Conservation (phyloP, 2,888 invertebrate species). For the Rhagonycha lutea region DNA sequence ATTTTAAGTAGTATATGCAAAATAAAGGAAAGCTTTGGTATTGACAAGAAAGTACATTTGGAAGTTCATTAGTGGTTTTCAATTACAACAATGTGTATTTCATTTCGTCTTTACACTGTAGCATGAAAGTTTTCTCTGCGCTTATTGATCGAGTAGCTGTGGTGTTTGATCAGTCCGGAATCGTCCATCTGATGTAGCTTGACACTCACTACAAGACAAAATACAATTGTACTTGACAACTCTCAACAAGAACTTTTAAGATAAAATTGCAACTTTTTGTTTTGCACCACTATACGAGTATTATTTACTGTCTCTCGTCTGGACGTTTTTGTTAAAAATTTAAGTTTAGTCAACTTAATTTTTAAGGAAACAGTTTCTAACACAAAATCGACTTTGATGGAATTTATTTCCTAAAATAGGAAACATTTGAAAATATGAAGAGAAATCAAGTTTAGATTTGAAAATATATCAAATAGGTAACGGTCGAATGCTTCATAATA, state of each 20-base stretch:
- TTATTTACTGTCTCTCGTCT: background rate
- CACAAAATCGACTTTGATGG: background rate
- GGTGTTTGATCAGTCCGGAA: constrained; percentile 33
- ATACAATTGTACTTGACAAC: constrained; percentile 21
- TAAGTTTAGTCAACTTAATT: background rate
- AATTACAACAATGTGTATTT: background rate
- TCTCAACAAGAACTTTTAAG: constrained; percentile 10
- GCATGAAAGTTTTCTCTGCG: constrained; percentile 31
- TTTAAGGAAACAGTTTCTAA: background rate
- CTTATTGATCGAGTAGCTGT: constrained; percentile 31
- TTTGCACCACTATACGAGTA: background rate
- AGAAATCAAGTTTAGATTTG: background rate
- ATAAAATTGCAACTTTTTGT: constrained; percentile 11
- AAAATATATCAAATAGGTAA: background rate
- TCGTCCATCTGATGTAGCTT: constrained; percentile 26
- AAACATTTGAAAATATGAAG: background rate
- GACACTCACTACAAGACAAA: constrained; percentile 23
- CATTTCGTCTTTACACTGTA: constrained; percentile 23
- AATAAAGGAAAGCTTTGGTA: background rate
- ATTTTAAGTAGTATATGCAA: background rate
- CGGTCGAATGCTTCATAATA: constrained; percentile 2
- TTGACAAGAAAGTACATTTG: background rate
- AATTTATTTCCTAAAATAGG: background rate
- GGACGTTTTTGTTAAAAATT: background rate
- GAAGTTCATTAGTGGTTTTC: background rate